These are phyloP conservation scores for Zaprionus inermis DNA, from an alignment of 1,140 invertebrate genomes.

Conservation along the genomic window DNA sequence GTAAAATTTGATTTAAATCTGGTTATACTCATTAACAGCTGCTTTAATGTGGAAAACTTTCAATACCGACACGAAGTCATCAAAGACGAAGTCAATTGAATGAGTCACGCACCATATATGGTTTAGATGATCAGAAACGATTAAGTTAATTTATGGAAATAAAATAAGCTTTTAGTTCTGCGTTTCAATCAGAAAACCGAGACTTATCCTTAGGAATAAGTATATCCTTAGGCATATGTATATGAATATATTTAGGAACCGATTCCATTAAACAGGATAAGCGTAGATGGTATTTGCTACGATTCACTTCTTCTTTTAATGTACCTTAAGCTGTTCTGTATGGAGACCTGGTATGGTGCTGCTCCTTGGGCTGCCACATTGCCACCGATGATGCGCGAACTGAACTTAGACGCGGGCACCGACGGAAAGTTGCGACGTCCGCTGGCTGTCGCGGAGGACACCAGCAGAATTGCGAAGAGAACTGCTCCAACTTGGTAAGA, in stretches of 20 bases:
- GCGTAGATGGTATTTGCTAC: background rate
- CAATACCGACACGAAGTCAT: background rate
- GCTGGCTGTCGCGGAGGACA: constrained; percentile 36
- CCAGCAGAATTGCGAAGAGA: constrained; percentile 18
- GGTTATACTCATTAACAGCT: background rate
- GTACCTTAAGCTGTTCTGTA: constrained; percentile 63
- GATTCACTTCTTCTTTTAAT: background rate
- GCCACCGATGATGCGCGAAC: constrained; percentile 83
- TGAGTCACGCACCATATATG: background rate
- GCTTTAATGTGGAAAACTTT: background rate
- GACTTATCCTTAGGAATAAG: background rate
- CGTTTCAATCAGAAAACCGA: background rate
- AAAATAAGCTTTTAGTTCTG: background rate
- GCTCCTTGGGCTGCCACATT: constrained; percentile 67
- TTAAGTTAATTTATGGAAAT: no score
- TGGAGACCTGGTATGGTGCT: constrained; percentile 84
- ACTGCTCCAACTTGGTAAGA: constrained; percentile 47
- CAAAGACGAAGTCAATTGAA: background rate
- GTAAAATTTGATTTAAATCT: background rate
- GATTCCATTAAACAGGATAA: background rate
- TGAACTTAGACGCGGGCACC: background rate
- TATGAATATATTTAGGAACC: no score
- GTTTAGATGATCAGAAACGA: background rate
- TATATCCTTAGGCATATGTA: no score
- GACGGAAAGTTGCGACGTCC: constrained; percentile 18